These are phyloP conservation scores for Helleia helle DNA, from an alignment of 2,888 invertebrate genomes.

Conservation along the genomic window DNA sequence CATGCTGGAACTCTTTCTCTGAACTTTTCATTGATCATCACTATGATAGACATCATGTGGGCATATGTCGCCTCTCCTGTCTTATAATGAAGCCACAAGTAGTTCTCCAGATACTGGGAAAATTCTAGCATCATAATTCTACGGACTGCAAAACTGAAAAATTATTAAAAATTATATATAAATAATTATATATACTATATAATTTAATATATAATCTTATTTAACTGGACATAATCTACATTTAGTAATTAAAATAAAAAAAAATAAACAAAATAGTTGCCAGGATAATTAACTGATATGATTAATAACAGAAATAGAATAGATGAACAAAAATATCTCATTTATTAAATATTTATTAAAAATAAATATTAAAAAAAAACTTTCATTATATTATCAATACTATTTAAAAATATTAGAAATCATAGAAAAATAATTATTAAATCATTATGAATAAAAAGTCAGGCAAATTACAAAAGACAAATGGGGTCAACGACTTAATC, in stretches of 20 bases:
- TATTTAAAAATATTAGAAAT: neutral
- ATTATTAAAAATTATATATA: neutral
- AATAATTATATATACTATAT: conserved; percentile 8
- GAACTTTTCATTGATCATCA: conserved; percentile 99
- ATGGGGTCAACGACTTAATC: conserved; percentile 53
- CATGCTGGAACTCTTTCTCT: conserved; percentile 97
- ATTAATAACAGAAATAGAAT: too few relatives aligned
- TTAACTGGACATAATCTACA: too few relatives aligned
- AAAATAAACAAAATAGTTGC: neutral
- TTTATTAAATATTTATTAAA: too few relatives aligned
- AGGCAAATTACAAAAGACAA: conserved; percentile 44
- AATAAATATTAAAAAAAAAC: too few relatives aligned
- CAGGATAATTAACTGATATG: neutral
- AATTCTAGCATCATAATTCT: conserved; percentile 97
- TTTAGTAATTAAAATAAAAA: too few relatives aligned
- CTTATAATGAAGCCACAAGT: conserved; percentile 95
- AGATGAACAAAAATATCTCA: too few relatives aligned
- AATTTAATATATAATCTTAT: too few relatives aligned
- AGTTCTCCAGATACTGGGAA: conserved; percentile 97
- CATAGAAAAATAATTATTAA: conserved; percentile 5
- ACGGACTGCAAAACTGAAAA: conserved; percentile 81
- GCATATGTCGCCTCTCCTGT: conserved; percentile 82
- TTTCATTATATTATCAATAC: too few relatives aligned
- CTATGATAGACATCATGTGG: conserved; percentile 97
- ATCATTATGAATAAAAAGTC: conserved; percentile 18